Base-by-base conservation (phyloP, 1,140 invertebrate species). In the Sinonovacula constricta region DNA sequence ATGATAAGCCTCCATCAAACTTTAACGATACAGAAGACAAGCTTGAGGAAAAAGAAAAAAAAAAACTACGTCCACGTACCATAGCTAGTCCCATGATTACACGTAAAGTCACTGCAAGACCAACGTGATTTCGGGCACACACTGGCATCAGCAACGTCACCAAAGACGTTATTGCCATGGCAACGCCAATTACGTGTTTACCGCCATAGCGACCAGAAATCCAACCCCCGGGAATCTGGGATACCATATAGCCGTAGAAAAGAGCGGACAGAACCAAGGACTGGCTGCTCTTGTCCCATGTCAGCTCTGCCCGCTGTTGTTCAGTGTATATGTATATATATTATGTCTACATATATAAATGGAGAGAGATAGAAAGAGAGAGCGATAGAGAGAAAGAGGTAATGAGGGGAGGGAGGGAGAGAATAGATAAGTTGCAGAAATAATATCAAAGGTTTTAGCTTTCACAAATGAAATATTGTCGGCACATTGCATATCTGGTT, bases 261-360 rank as follows among this genome's bases (percentile, higher is more conserved):
- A 97, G 97, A 0, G 95, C 95, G 85, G 95, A 95, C 33, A 97
- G 89, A 36, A 97, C 93, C 15, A 95, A 89, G 2, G 95, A 96
- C 91, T 95, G 95, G 15, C 94, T 93, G 85, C 93, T 93, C 0
- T 93, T 93, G 30, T 49, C 39, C 68, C 68, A 71, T 14, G 7
- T 28, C 28, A 71, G 60, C 28, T 71, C 68, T 30, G 54, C 56
- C 26, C 22, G n/a, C n/a, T n/a, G n/a, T n/a, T n/a, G n/a, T n/a
- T n/a, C n/a, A n/a, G n/a, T n/a, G n/a, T n/a, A n/a, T n/a, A n/a
- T n/a, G n/a, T n/a, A n/a, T n/a, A n/a, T n/a, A n/a, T n/a, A n/a
- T n/a, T n/a, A n/a, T n/a, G 5, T 10, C 10, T 26, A 5, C 22
- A 28, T 26, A 31, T 15, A 30, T 3, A 15, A 57, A 15, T 57